Evolutionary conservation across 2,113 vertebrate genomes (phyloP), one percentile per base, ranked within the genome.

Genomic region (Albula goreensis): DNA sequence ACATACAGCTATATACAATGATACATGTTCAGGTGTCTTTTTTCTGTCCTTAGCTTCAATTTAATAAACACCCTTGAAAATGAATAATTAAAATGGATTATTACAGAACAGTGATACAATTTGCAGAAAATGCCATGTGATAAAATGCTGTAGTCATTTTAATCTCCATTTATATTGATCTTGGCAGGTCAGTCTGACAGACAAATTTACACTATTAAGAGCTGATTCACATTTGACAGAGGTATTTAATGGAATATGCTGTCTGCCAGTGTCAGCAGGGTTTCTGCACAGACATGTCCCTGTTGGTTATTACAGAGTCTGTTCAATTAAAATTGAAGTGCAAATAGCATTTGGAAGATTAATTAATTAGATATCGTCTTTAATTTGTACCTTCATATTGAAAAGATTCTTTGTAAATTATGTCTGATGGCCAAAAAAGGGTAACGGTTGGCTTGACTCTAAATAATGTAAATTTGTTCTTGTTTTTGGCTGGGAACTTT

Each of bases 181-280:
- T 88, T 88, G 86, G 77, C 89, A 85, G 83, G 82, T 84, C 86
- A 83, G 88, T 87, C 81, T 19, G 85, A 2, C 2, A 70, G 57
- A 84, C 89, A 92, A 89, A 90, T 87, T 86, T 85, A 88, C 79
- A 90, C 86, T 80, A 90, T 91, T 90, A 89, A 90, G 85, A 88
- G 70, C 85, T 84, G 86, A 87, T 81, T 86, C 85, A 13, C 22
- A 60, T 78, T 49, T 52, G 77, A 86, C 51, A 66, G 51, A 0
- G 11, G 50, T 22, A 9, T n/a, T 74, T 66, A 84, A 31, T 25
- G 74, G 63, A 56, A 77, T 63, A 84, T 52, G 77, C 52, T 48
- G 13, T 66, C 50, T 41, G 17, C 81, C 50, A 22, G 66, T 78
- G 50, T n/a, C 66, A 70, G 22, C 48, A 22, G n/a, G 9, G 11